phyloP scores from a whole-genome alignment of 2,113 vertebrate species.

The Syrrhaptes paradoxus region DNA sequence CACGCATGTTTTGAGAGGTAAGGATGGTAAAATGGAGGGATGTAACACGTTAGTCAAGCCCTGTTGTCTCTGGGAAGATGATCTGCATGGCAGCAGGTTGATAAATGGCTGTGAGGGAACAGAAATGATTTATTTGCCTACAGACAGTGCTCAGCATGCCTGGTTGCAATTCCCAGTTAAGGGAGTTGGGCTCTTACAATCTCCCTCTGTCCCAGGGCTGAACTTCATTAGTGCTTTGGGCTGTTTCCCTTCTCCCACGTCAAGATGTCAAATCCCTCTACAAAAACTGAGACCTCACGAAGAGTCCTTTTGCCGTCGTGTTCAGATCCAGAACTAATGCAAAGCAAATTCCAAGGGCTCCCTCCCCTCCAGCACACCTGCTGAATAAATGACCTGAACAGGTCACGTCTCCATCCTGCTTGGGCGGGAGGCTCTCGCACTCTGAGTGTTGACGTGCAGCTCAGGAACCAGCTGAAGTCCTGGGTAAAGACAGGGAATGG shows the following conservation, averaged over 20 bases:
- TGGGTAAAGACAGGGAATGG: neutral
- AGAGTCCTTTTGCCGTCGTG: accelerated
- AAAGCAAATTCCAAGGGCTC: neutral
- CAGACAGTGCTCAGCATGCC: neutral
- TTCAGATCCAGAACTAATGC: neutral
- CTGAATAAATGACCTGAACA: neutral
- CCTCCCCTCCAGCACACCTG: neutral
- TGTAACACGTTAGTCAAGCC: neutral
- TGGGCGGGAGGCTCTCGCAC: neutral
- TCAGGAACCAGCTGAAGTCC: neutral
- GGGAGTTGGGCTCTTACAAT: neutral
- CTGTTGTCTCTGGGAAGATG: neutral
- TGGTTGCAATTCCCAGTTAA: neutral
- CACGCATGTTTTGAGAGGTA: neutral
- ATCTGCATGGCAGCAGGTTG: neutral
- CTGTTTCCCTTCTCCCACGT: neutral
- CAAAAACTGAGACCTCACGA: neutral
- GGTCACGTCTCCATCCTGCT: neutral
- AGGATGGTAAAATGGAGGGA: neutral
- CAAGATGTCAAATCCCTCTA: accelerated
- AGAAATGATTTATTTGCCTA: neutral
- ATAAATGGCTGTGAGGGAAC: neutral
- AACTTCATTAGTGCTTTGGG: neutral
- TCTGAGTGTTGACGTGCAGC: accelerated
- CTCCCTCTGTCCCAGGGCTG: neutral